These are phyloP conservation scores for Schlechtendalia chinensis DNA, from an alignment of 1,140 invertebrate genomes.

Conservation along the genomic window DNA sequence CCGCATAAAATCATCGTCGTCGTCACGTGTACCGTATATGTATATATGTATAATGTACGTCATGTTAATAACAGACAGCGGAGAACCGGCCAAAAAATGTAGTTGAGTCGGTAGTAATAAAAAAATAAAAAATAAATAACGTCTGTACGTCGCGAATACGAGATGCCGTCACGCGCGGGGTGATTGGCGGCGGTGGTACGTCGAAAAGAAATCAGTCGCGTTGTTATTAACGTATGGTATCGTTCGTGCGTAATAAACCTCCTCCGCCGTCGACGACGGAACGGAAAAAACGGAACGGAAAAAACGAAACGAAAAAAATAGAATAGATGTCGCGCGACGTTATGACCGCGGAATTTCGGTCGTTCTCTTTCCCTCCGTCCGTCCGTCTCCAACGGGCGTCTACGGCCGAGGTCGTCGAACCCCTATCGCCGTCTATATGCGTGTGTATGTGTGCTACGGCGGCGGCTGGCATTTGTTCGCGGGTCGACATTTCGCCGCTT, in stretches of 20 bases:
- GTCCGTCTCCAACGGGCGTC: too few species aligned
- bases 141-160: not conserved
- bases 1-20: slow-evolving; percentile 9
- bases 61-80: not conserved
- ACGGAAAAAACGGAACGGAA: too few species aligned
- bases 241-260: not conserved
- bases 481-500: not conserved
- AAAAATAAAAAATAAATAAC: not conserved
- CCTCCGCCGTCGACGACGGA: not conserved
- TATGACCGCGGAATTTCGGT: not conserved
- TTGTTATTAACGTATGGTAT: not conserved
- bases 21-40: not conserved
- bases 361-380: not conserved
- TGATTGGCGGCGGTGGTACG: not conserved
- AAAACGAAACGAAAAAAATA: not conserved
- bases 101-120: not conserved
- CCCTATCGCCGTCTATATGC: not conserved
- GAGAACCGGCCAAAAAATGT: not conserved
- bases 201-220: not conserved
- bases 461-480: not conserved
- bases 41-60: not conserved
- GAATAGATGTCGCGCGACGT: not conserved
- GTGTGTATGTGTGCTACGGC: too few species aligned
- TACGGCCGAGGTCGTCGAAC: slow-evolving; percentile 5
- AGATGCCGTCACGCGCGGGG: not conserved